Base-by-base conservation (phyloP, 2,113 vertebrate species). In the Gymnobelideus leadbeateri region DNA sequence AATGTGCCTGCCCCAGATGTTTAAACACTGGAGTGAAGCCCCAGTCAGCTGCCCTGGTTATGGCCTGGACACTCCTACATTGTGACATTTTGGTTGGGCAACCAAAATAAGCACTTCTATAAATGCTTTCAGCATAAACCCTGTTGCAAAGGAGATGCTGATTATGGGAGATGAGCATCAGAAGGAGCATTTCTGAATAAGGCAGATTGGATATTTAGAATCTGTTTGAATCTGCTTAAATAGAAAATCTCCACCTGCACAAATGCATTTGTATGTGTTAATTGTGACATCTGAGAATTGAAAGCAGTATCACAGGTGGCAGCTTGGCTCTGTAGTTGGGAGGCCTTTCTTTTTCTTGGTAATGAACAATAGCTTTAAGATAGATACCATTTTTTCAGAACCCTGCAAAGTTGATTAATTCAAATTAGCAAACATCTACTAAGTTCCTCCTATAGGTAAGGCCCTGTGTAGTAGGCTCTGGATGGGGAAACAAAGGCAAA, bases 1-100 rank as follows among this genome's bases (percentile, higher is more conserved):
- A 84, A 84, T 84, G 68, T 84, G 68, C 37, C n/a, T 84, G 68
- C 68, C 68, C 68, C 68, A 84, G 68, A 84, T 84, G 68, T 23
- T 43, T 84, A n/a, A 84, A 43, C 68, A 19, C n/a, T 84, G n/a
- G 68, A 84, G 68, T 6, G 8, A 8, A 84, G 68, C 19, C n/a
- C 68, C 68, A 84, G 68, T 84, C 68, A 43, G 68, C 68, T 84
- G 37, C 37, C 16, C 68, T 84, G 37, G 16, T 43, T 84, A 77
- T 43, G 68, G 68, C 68, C n/a, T 21, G 68, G 68, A 84, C 68
- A 84, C 68, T 84, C 68, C 68, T 37, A 84, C n/a, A 84, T 84
- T 84, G 68, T 84, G 68, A 84, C 68, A 84, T 84, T 43, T 84
- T 84, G 68, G 68, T 84, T 84, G 68, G 68, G 68, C 68, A 84